Conservation (phyloP, 2,888 invertebrate species). For the Hirtodrosophila histrioides region DNA sequence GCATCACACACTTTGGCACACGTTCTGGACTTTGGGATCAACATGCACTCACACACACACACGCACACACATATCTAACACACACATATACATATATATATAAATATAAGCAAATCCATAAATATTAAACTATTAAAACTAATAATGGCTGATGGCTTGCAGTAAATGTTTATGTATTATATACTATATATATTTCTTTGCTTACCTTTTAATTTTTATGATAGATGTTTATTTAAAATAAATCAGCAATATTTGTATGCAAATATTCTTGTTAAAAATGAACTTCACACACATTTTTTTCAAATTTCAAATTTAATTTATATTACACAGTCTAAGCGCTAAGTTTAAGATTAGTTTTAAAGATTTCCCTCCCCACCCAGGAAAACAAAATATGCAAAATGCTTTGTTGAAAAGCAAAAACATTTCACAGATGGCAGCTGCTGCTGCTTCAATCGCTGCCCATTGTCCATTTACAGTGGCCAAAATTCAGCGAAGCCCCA, state of each 20-base stretch:
- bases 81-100: constrained; percentile 28
- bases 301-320: constrained; percentile 11
- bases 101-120: constrained; percentile 16
- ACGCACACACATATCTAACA: constrained; percentile 43
- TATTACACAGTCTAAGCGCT: constrained; percentile 20
- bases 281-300: constrained; percentile 28
- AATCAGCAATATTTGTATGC: constrained; percentile 55
- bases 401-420: neutral
- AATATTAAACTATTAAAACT: constrained; percentile 34
- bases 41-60: constrained; percentile 36
- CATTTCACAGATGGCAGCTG: constrained; percentile 21
- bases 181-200: constrained; percentile 6
- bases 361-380: constrained; percentile 6
- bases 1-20: constrained; percentile 52
- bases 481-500: constrained; percentile 27
- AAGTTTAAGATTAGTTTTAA: constrained; percentile 21
- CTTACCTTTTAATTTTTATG: constrained; percentile 33
- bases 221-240: constrained; percentile 49
- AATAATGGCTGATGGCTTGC: constrained; percentile 49
- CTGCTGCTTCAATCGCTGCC: constrained; percentile 11
- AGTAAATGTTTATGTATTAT: constrained; percentile 16
- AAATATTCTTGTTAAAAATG: constrained; percentile 44
- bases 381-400: too few relatives aligned
- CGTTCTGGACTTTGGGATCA: constrained; percentile 69
- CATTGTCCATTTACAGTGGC: constrained; percentile 40